These are phyloP conservation scores for Mamestra configurata DNA, from an alignment of 1,140 invertebrate genomes.

Conservation along the genomic window DNA sequence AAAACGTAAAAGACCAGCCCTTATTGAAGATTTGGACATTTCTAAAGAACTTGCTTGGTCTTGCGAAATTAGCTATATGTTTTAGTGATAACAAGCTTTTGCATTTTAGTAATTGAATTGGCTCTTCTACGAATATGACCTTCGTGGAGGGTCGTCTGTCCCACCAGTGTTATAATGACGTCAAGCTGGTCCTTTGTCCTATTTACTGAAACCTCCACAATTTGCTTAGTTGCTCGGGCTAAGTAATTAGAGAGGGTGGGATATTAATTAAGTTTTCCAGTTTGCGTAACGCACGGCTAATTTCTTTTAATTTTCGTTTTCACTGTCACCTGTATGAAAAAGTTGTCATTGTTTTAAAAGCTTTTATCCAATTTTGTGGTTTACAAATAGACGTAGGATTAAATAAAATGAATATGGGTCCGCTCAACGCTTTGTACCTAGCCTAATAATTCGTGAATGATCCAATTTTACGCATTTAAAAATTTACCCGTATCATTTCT, in stretches of 20 bases:
- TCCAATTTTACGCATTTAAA: background rate
- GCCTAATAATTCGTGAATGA: background rate
- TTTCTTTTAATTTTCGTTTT: constrained; percentile 20
- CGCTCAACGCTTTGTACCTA: background rate
- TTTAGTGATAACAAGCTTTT: background rate
- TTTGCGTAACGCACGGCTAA: constrained; percentile 12
- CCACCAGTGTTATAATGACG: constrained; percentile 4
- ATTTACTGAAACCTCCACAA: constrained; percentile 24
- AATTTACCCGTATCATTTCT: background rate
- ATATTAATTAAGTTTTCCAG: constrained; percentile 29
- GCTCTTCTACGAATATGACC: constrained; percentile 5
- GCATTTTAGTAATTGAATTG: constrained; percentile 29
- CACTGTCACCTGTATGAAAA: background rate
- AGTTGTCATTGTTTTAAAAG: background rate
- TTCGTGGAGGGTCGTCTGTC: background rate
- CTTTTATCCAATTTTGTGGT: constrained; percentile 2
- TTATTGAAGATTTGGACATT: background rate
- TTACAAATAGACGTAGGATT: background rate
- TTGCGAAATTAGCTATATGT: background rate
- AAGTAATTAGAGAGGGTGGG: constrained; percentile 46
- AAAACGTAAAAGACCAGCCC: constrained; percentile 4
- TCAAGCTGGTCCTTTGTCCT: constrained; percentile 23
- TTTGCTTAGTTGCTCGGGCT: constrained; percentile 24
- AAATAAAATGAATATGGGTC: background rate
- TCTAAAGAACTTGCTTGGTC: background rate